Evolutionary conservation across 2,113 vertebrate species (phyloP), one percentile per base, ranked within the genome.

Genomic region (Aphyosemion australe): DNA sequence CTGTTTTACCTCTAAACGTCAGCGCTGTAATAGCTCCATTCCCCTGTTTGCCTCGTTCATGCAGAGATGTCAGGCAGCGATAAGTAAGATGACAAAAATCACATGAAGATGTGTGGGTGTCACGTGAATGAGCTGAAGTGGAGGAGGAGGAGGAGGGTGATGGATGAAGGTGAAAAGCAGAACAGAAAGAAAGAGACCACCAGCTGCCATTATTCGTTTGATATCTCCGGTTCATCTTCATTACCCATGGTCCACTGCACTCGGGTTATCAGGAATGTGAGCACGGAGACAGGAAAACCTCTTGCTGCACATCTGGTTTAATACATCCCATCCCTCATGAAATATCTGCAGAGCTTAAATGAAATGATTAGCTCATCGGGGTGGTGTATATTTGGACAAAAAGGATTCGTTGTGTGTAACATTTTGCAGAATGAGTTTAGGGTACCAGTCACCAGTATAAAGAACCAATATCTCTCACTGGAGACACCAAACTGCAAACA

Each of bases 51-150:
- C 18, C 72, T 72, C 68, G 66, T 74, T 49, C 9, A 56, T 77
- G 66, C 78, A 16, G 42, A 65, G 68, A 68, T 79, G 78, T 85
- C 78, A 84, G 45, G 47, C n/a, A 4, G 55, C 0, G 26, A 72
- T 83, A 79, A 72, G 73, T 79, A 60, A 80, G 79, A 83, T 74
- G 77, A 80, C 34, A 75, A 74, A 72, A 83, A 73, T 76, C 62
- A 61, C 64, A 78, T 13, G 52, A 74, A 45, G 65, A 69, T 32
- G 20, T 8, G 21, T 45, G 47, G 64, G 48, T 58, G 49, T 37
- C 7, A 37, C 1, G 1, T 37, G 15, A 58, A 61, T 42, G 52
- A 69, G 50, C 54, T 59, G 51, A 54, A 54, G n/a, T 26, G 3
- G 54, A 56, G 19, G 61, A 37, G 32, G 48, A 63, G 55, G 60